Evolutionary conservation across 2,797 vertebrate genomes (phyloP).

Genomic region (Acipenser ruthenus): DNA sequence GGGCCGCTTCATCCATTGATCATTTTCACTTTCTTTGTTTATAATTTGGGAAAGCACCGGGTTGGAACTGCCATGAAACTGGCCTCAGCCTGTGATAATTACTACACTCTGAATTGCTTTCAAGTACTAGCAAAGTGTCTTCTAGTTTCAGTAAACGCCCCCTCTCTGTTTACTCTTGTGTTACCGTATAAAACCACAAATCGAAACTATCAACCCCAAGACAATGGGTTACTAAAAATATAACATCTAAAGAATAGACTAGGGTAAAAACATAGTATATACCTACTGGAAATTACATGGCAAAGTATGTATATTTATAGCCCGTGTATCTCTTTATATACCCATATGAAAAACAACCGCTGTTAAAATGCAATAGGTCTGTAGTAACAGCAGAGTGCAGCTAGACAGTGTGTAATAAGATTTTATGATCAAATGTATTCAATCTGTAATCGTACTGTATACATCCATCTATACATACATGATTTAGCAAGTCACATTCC

Average conservation of each 20-base stretch:
- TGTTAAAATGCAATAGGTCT: no score
- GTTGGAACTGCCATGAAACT: slow-evolving; percentile 24
- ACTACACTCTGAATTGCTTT: slow-evolving; percentile 10
- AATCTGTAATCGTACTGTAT: no score
- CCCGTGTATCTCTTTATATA: background rate
- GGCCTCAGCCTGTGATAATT: slow-evolving; percentile 8
- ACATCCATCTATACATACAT: no score
- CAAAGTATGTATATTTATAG: background rate
- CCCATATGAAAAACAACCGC: no score
- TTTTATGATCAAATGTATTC: no score
- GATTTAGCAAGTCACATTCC: no score
- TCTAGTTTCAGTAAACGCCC: slow-evolving; percentile 49
- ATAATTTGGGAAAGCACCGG: slow-evolving; percentile 48
- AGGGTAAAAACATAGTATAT: background rate
- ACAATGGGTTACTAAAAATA: slow-evolving; percentile 13
- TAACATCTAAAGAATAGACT: slow-evolving; percentile 6
- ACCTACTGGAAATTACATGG: slow-evolving; percentile 14
- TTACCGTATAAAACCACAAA: slow-evolving; percentile 36
- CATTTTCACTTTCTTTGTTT: slow-evolving; percentile 44
- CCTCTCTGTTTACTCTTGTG: slow-evolving; percentile 7
- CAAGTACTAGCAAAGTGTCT: slow-evolving; percentile 23
- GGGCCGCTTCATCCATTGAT: background rate
- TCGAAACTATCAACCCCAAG: slow-evolving; percentile 14
- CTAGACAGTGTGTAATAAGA: no score
- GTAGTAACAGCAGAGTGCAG: no score